Evolutionary conservation across 92 coral and sea anemone genomes (phyloP), one percentile per base, ranked within the genome.

Genomic region (Parazoanthus darwini): DNA sequence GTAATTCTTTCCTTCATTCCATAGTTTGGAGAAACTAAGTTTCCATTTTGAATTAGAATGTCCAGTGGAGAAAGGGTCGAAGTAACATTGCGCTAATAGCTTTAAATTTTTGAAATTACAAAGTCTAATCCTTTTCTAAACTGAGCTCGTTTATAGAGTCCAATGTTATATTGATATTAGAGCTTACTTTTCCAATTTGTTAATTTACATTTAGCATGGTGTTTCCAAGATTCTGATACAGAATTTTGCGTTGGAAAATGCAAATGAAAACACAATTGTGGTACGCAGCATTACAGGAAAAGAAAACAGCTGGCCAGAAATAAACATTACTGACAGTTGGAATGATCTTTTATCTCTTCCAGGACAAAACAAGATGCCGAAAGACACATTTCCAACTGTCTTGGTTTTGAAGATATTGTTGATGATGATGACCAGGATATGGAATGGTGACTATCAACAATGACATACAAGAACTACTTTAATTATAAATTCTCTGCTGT

Each of bases 351-450:
- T 5, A 44, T 44, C 39, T 14, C 56, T 82, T 84, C 2, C 77
- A 84, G 87, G 87, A 70, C 87, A 44, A 84, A 26, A 59, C 36
- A 46, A 23, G 38, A 44, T 68, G 87, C 68, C 14, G 87, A 84
- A 35, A 54, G 58, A 48, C 87, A 84, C 79, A 84, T 84, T 16
- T 71, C 87, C 3, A 84, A 26, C 23, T 84, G 87, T n/a, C 67
- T 35, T 46, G 87, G 87, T 4, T 16, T 51, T 1, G 87, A 29
- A 37, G 79, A 42, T 51, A 44, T 84, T 67, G 23, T 67, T 48
- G 63, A 44, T 50, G 78, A 37, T 84, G 78, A 71, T 46, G 87
- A 70, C 26, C 74, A 22, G 22, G 87, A 42, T 26, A 36, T 63
- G 70, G 70, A 63, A 63, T 63, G 70, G 70, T 63, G 70, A 63